These are phyloP conservation scores for Drosophila ercepeae DNA, from an alignment of 1,140 invertebrate genomes.

Conservation along the genomic window DNA sequence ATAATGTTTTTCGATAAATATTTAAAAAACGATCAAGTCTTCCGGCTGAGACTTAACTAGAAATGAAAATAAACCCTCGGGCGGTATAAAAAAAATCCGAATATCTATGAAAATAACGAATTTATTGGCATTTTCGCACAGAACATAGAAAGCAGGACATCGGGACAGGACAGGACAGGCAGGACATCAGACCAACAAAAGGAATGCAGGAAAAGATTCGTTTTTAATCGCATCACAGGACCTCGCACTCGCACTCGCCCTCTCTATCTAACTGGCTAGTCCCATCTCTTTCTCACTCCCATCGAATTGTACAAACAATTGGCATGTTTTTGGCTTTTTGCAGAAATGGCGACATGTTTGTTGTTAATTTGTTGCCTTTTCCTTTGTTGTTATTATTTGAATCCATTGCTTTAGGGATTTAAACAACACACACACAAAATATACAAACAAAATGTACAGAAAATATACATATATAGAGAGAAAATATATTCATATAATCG, in stretches of 20 bases:
- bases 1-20: background rate
- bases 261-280: background rate
- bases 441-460: too few relatives aligned
- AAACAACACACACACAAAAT: slow-evolving; percentile 37
- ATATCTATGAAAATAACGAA: slow-evolving; percentile 9
- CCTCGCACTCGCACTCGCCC: background rate
- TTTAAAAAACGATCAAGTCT: slow-evolving; percentile 1
- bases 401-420: slow-evolving; percentile 77
- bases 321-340: slow-evolving; percentile 70
- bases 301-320: slow-evolving; percentile 62
- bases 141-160: background rate
- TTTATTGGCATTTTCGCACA: slow-evolving; percentile 40
- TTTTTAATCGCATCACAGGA: slow-evolving; percentile 71
- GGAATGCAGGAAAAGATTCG: slow-evolving; percentile 58
- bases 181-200: slow-evolving; percentile 43
- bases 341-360: slow-evolving; percentile 62
- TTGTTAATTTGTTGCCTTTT: slow-evolving; percentile 70
- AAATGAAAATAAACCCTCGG: background rate
- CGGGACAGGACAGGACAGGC: background rate
- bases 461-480: background rate
- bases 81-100: background rate
- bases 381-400: slow-evolving; percentile 56
- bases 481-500: background rate
- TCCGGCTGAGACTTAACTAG: background rate
- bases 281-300: slow-evolving; percentile 1